Base-by-base conservation (phyloP, 2,888 invertebrate genomes). In the Ormia ochracea region DNA sequence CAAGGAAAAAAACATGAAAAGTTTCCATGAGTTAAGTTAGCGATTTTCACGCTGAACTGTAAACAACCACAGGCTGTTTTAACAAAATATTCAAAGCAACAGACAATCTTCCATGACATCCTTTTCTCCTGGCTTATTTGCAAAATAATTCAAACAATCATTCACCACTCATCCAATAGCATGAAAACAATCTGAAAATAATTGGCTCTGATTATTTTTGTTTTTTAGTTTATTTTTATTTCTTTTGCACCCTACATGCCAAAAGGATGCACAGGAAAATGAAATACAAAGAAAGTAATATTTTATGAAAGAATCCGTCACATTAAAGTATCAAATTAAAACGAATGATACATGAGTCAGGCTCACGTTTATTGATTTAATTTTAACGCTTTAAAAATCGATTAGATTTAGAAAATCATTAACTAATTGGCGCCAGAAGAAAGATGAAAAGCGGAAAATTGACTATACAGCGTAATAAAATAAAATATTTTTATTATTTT, bases 11-110 rank as follows among this genome's bases (percentile, higher is more conserved):
- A 14, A 36, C 1, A 33, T 17, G 43, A 33, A 65, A 65, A 58
- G 14, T 78, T 63, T 45, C 56, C 70, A 59, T 58, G 9, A 66
- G 33, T 41, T 56, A 52, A 69, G 56, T 31, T 43, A 45, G 19
- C 59, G 52, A 52, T 65, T 70, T 75, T 70, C 45, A 41, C 68
- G 61, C 72, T 66, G 41, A 56, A 72, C 63, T 72, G 63, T 68
- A 77, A 73, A 80, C 72, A 72, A 73, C 80, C 80, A 45, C 66
- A 72, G 80, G 76, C 77, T 68, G 28, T 72, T 80, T 54, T 48
- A 79, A 50, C 43, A 72, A 61, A 69, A 63, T 50, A 28, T 23
- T 31, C 33, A 28, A 33, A 48, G 17, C 36, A 38, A 36, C 36
- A 56, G 63, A 19, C 45, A 56, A 41, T 38, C 21, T 17, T 50